Evolutionary conservation across 2,113 vertebrate genomes (phyloP), one percentile per base, ranked within the genome.

Genomic region (Anas platyrhynchos): DNA sequence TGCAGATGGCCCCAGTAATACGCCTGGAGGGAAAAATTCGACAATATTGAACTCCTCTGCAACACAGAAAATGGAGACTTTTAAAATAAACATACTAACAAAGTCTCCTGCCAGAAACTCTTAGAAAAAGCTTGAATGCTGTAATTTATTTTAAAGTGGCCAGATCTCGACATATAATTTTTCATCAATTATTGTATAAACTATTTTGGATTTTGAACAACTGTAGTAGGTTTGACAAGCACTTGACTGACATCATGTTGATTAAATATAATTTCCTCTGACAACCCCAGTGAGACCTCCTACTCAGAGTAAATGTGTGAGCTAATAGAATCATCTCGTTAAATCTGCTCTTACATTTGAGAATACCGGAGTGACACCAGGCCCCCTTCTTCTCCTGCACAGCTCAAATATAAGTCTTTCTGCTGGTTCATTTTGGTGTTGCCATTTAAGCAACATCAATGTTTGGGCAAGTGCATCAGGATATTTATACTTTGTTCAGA

Each of bases 181-280:
- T 87, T 66, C 12, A 66, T 89, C 55, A 74, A 32, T 86, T 86
- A 91, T 55, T 80, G 25, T 83, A 80, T 76, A 69, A 91, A 85
- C 32, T 61, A 11, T 44, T 61, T 55, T 74, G 32, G 16, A 43
- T 93, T 91, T 76, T 68, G 56, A 93, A 92, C 91, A 94, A 96
- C 71, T 69, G 44, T 38, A 67, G 44, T 86, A 92, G 76, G 55
- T 72, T 73, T 86, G 95, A 93, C 89, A 96, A 82, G 69, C 83
- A 71, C 58, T 96, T 93, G 94, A 91, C 80, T 94, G 92, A 95
- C 72, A 91, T 71, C 26, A 25, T 93, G 52, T 85, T 96, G 81
- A 86, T 96, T 79, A 93, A 96, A 96, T 94, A 92, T 32, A 59
- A 83, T 95, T 97, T 97, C 90, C 91, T 90, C 73, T 96, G 94